These are phyloP conservation scores for Athene noctua DNA, from an alignment of 2,113 vertebrate species.

Conservation along the genomic window DNA sequence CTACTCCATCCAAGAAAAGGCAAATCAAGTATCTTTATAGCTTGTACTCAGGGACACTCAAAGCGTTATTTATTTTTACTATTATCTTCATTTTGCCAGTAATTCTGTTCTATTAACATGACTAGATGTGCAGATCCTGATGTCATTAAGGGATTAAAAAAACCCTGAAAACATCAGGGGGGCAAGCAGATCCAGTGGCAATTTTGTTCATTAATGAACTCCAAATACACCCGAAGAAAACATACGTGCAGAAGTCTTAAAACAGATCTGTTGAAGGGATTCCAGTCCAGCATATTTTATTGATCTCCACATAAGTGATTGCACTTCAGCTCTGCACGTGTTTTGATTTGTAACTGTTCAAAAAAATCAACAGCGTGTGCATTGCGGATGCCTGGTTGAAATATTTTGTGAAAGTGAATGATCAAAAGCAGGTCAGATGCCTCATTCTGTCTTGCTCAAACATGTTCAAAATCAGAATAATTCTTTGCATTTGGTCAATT, in stretches of 20 bases:
- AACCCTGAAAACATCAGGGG: not conserved
- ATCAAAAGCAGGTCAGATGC: slow-evolving; percentile 22
- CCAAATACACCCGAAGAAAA: not conserved
- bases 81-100: not conserved
- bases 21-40: not conserved
- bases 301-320: not conserved
- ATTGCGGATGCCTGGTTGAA: not conserved
- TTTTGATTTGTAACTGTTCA: slow-evolving; percentile 26
- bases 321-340: not conserved
- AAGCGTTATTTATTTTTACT: not conserved
- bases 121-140: not conserved
- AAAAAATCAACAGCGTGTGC: not conserved
- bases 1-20: not conserved
- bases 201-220: not conserved
- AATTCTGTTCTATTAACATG: not conserved
- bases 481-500: not conserved
- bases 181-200: not conserved
- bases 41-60: not conserved
- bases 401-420: not conserved
- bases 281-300: not conserved
- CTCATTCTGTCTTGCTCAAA: slow-evolving; percentile 5
- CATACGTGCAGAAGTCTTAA: not conserved
- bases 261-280: slow-evolving; percentile 8
- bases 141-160: not conserved
- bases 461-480: not conserved